These are phyloP conservation scores for Sturmia bella DNA, from an alignment of 2,888 invertebrate genomes.

Conservation along the genomic window DNA sequence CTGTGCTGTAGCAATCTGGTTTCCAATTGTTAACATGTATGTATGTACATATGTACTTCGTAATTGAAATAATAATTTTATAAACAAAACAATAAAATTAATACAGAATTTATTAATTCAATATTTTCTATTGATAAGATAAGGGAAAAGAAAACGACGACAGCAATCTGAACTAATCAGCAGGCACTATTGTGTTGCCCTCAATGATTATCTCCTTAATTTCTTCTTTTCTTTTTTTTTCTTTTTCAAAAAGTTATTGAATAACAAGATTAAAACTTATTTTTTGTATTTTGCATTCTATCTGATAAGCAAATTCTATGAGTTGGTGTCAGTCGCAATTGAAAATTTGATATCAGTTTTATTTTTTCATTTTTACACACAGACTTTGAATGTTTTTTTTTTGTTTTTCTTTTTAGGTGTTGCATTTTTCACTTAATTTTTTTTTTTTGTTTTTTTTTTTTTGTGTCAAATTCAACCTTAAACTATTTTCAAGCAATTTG, in stretches of 20 bases:
- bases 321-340: neutral
- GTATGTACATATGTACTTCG: neutral
- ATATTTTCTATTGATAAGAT: conserved; percentile 57
- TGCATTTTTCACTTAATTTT: neutral
- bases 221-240: neutral
- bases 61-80: conserved; percentile 14
- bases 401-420: neutral
- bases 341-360: no score
- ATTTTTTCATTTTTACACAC: no score
- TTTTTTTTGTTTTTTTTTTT: neutral
- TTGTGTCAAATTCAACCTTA: conserved; percentile 28
- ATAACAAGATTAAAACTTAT: conserved; percentile 1
- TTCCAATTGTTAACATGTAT: neutral
- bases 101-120: conserved; percentile 4
- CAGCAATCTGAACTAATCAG: conserved; percentile 31
- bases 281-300: conserved; percentile 37
- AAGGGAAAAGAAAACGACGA: conserved; percentile 33
- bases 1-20: neutral
- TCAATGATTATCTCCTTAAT: conserved; percentile 55
- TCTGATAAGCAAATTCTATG: conserved; percentile 28
- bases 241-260: conserved; percentile 5
- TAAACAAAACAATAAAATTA: conserved; percentile 47
- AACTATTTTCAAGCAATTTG: conserved; percentile 26
- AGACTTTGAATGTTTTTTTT: neutral
- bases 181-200: conserved; percentile 40